Percentiles rank a stretch among this genome's conserved stretches.
phyloP scores from a whole-genome alignment of 2,888 invertebrate species.

The Eristalis tenax region DNA sequence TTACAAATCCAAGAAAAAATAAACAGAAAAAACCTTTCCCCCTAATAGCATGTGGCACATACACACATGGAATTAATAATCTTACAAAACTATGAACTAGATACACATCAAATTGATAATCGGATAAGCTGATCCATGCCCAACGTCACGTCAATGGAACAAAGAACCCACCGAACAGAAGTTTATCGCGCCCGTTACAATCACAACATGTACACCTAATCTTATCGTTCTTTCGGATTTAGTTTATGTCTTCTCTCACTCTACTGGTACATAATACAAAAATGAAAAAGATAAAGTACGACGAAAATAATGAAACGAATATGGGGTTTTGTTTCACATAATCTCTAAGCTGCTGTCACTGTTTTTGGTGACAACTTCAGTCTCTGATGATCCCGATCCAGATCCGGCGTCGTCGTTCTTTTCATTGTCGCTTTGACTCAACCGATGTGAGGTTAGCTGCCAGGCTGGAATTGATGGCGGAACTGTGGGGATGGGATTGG shows the following conservation, averaged over 20 bases:
- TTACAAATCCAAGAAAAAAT: constrained; percentile 36
- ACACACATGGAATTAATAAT: neutral
- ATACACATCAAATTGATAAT: constrained; percentile 3
- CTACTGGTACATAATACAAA: constrained; percentile 6
- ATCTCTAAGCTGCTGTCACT: constrained; percentile 89
- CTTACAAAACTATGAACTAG: constrained; percentile 40
- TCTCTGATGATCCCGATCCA: constrained; percentile 87
- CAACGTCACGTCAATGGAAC: neutral
- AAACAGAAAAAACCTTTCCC: neutral
- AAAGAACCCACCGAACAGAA: neutral
- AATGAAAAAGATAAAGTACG: neutral
- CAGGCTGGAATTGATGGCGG: constrained; percentile 90
- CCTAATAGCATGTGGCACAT: neutral
- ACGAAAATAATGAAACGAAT: neutral
- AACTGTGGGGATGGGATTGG: constrained; percentile 85
- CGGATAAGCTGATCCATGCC: neutral
- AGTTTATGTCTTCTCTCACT: neutral
- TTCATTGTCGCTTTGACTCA: constrained; percentile 80
- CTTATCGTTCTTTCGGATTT: constrained; percentile 10
- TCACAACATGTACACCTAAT: constrained; percentile 14
- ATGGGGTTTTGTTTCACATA: constrained; percentile 82
- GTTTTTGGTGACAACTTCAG: constrained; percentile 88
- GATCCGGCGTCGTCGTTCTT: constrained; percentile 84
- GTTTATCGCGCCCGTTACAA: constrained; percentile 31
- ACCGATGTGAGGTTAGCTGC: constrained; percentile 84